Conservation (phyloP, 2,113 vertebrate species). For the Epinephelus moara region DNA sequence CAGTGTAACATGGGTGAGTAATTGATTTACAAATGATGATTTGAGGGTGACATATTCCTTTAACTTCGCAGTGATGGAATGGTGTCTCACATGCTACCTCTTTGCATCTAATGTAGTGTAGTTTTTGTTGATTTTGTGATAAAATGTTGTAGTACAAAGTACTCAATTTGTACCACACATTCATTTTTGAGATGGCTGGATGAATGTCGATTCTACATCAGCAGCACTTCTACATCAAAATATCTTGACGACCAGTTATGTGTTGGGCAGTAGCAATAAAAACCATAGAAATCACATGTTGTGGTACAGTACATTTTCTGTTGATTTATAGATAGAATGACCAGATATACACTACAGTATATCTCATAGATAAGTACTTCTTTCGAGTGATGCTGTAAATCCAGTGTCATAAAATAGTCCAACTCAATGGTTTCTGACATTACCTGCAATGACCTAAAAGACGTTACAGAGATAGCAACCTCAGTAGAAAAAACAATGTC, state of each 20-base stretch:
- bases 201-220: neutral
- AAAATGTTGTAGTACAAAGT: neutral
- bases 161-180: conserved; percentile 11
- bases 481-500: no score
- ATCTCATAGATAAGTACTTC: neutral
- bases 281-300: neutral
- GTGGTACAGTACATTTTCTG: neutral
- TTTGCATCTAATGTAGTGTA: neutral
- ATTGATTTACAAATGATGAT: no score
- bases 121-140: neutral
- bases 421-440: neutral
- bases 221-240: neutral
- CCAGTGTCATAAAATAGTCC: neutral
- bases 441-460: neutral
- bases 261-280: neutral
- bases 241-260: no score
- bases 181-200: neutral
- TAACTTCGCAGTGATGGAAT: no score
- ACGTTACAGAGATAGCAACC: neutral
- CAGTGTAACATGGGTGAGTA: no score
- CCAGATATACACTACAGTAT: neutral
- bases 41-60: no score
- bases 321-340: neutral
- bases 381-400: neutral
- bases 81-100: neutral